Base-by-base conservation (phyloP, 37 sponge, comb jelly and placozoan genomes). In the Eunapius fragilis region DNA sequence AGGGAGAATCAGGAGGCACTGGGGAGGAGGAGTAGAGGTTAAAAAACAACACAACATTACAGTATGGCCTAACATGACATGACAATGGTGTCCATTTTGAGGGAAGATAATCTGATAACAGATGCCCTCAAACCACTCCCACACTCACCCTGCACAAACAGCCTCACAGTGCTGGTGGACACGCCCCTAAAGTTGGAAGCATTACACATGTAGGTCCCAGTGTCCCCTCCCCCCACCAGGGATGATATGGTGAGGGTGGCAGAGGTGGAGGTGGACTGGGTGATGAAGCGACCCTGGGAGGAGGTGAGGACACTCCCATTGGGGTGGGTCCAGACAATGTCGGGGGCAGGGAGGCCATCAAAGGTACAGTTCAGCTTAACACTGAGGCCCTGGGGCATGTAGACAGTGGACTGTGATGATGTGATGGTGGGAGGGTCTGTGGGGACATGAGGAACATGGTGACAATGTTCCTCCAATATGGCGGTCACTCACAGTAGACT, bases 241-340 rank as follows among this genome's bases (percentile, higher is more conserved):
- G 58, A 58, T 10, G 58, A 19, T 10, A 58, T 58, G 58, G 58
- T 58, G 7, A 58, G 58, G 58, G 58, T 17, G 7, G 17, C 2
- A 19, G 58, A 58, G 58, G 58, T 58, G 58, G 0, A 17, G 58
- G 58, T 58, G 58, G 58, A 19, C 58, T 58, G 58, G 58, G 14
- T 11, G 17, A 17, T 13, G 58, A 58, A 58, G 58, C 58, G 58
- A 58, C 14, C 14, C 58, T 58, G 58, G 22, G 58, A 6, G 41
- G 41, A 58, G 14, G 17, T 4, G 30, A 90, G 23, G 19, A 70
- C 38, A 14, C 45, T 32, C 3, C 85, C 82, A 75, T 80, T 67
- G 25, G 90, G 90, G 33, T 33, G 33, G 19, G 77, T 36, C 80
- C 86, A 85, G 78, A 70, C 37, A 30, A 82, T 33, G 28, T 25